phyloP scores from a whole-genome alignment of 1,140 invertebrate species.

The Mylabris phalerata region DNA sequence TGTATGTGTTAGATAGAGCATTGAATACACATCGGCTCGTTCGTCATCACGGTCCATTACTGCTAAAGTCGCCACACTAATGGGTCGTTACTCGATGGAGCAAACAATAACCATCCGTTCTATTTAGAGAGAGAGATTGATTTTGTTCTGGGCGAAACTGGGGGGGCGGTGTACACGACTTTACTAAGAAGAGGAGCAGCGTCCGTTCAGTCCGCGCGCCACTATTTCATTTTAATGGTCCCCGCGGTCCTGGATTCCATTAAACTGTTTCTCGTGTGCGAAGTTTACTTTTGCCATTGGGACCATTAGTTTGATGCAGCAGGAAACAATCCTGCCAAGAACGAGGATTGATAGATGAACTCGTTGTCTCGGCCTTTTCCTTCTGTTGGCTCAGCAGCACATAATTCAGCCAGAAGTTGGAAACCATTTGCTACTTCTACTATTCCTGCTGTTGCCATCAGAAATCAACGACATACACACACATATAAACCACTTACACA shows the following conservation, averaged over 20 bases:
- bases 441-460: too few relatives aligned
- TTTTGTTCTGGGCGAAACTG: constrained; percentile 6
- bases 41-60: constrained; percentile 31
- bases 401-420: constrained; percentile 24
- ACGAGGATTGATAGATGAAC: constrained; percentile 39
- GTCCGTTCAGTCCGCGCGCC: constrained; percentile 29
- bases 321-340: constrained; percentile 40
- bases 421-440: constrained; percentile 4
- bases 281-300: constrained; percentile 42
- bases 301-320: constrained; percentile 43
- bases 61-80: constrained; percentile 21
- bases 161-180: neutral
- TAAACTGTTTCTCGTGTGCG: constrained; percentile 42
- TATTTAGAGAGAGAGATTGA: constrained; percentile 34
- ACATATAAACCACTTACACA: neutral
- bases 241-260: constrained; percentile 43
- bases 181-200: constrained; percentile 16
- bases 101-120: constrained; percentile 35
- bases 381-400: constrained; percentile 31
- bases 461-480: neutral
- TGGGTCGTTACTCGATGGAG: constrained; percentile 22
- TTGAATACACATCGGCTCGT: neutral
- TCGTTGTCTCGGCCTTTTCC: constrained; percentile 25
- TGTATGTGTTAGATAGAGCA: too few relatives aligned
- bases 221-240: constrained; percentile 47